These are phyloP conservation scores for Gnatocerus cornutus DNA, from an alignment of 2,888 invertebrate species.

Conservation along the genomic window DNA sequence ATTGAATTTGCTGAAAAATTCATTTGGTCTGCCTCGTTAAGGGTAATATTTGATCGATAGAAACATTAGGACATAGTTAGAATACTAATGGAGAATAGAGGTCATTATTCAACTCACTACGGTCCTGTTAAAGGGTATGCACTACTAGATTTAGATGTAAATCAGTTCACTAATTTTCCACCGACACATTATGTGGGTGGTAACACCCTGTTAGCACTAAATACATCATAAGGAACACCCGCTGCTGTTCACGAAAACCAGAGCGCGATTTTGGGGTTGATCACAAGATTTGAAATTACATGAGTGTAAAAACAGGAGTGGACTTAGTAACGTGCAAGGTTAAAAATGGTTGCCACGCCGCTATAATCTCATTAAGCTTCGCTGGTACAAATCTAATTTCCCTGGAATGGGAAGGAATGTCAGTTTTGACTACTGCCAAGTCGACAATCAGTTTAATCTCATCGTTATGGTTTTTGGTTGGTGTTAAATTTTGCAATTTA, in stretches of 20 bases:
- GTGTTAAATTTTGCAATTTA: conserved; percentile 54
- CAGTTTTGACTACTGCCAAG: conserved; percentile 20
- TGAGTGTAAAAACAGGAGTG: conserved; percentile 20
- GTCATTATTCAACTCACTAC: conserved; percentile 49
- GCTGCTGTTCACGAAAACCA: conserved; percentile 33
- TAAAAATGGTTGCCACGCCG: conserved; percentile 5
- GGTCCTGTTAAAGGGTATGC: conserved; percentile 50
- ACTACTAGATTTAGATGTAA: conserved; percentile 53
- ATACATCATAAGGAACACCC: conserved; percentile 52
- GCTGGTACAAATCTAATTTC: conserved; percentile 36
- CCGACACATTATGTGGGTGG: conserved; percentile 52
- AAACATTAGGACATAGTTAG: conserved; percentile 40
- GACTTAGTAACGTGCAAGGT: background rate
- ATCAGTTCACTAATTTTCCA: conserved; percentile 53
- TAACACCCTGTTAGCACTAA: conserved; percentile 51
- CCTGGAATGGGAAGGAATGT: conserved; percentile 17
- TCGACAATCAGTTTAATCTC: conserved; percentile 49
- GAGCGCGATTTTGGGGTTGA: conserved; percentile 24
- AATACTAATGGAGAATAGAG: conserved; percentile 49
- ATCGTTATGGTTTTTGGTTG: conserved; percentile 51
- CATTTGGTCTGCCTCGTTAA: conserved; percentile 26
- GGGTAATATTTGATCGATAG: conserved; percentile 45
- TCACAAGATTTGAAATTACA: conserved; percentile 26
- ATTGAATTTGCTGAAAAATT: conserved; percentile 20
- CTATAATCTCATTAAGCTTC: conserved; percentile 16